Evolutionary conservation across 2,113 vertebrate genomes (phyloP), one percentile per base, ranked within the genome.

Genomic region (Eupsittula cactorum): DNA sequence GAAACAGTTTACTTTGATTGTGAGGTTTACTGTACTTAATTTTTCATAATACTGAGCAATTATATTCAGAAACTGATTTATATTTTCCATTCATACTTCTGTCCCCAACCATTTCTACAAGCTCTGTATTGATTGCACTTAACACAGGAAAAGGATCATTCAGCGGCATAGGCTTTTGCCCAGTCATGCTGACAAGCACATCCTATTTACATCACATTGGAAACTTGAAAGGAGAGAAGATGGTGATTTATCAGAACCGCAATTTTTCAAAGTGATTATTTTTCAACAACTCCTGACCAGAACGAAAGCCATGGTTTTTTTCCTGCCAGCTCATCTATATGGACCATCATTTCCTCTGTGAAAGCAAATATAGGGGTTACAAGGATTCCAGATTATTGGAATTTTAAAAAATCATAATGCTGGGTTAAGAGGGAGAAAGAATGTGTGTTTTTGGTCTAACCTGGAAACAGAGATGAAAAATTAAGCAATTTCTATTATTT

Each of bases 121-220:
- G n/a, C 1, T 78, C 6, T 13, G 69, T 69, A 59, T 35, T 59
- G 49, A 88, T 74, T 64, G 8, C 20, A 60, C 31, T 65, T 85
- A 60, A 39, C 31, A 44, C 42, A 74, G 12, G 16, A 78, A 78
- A 78, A 55, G 1, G 13, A 69, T 20, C 16, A 15, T 11, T 14
- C 21, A 35, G 44, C 18, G 14, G 16, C 15, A 55, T 3, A 64
- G 20, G 46, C 27, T 76, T 76, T 73, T 80, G 19, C 13, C 10
- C 20, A 52, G 37, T 47, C 4, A 1, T 53, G 60, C 53, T 70
- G 49, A 55, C 39, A 70, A 50, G 2, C 18, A n/a, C 0, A 0
- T 62, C 39, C 19, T 82, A 35, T 37, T 92, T 88, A 64, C 0
- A 0, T 33, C 39, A 81, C 24, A 5, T 1, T 44, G n/a, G 17